Evolutionary conservation across 2,797 vertebrate species (phyloP).

Genomic region (Syngnathus rostellatus): DNA sequence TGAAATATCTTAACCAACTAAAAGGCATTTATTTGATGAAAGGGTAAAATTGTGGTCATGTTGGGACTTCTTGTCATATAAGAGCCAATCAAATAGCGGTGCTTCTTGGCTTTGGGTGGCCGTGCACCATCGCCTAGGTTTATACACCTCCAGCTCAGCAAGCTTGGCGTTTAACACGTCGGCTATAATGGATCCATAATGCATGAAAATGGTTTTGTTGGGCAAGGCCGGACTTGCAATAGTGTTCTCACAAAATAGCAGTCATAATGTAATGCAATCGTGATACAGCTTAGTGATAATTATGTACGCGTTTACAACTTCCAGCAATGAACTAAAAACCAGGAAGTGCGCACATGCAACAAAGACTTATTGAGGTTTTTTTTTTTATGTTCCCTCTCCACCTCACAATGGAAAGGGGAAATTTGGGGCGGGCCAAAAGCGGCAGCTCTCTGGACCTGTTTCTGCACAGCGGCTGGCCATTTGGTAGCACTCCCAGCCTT

Average conservation of each 20-base stretch:
- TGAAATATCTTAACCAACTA: neutral
- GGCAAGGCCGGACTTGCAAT: constrained; percentile 29
- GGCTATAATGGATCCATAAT: constrained; percentile 61
- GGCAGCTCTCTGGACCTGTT: constrained; percentile 76
- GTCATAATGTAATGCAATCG: constrained; percentile 35
- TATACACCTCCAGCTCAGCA: constrained; percentile 32
- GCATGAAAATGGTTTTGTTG: constrained; percentile 58
- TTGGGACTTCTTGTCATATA: neutral
- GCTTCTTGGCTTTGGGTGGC: constrained; percentile 13
- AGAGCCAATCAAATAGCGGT: constrained; percentile 16
- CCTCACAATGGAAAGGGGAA: constrained; percentile 61
- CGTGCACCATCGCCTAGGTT: constrained; percentile 31
- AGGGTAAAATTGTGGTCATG: constrained; percentile 9
- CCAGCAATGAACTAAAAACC: constrained; percentile 68
- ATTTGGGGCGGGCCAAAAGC: constrained; percentile 58
- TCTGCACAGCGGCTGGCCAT: constrained; percentile 77
- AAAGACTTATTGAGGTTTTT: constrained; percentile 69
- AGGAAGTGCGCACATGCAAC: constrained; percentile 71
- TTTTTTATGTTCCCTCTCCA: constrained; percentile 52
- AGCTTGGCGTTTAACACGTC: constrained; percentile 63
- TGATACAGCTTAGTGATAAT: constrained; percentile 49
- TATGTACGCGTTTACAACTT: constrained; percentile 62
- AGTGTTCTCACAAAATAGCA: constrained; percentile 49
- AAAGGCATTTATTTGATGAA: neutral
- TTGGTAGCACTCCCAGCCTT: constrained; percentile 67